Evolutionary conservation across 2,113 vertebrate species (phyloP).

Genomic region (Bos indicus): DNA sequence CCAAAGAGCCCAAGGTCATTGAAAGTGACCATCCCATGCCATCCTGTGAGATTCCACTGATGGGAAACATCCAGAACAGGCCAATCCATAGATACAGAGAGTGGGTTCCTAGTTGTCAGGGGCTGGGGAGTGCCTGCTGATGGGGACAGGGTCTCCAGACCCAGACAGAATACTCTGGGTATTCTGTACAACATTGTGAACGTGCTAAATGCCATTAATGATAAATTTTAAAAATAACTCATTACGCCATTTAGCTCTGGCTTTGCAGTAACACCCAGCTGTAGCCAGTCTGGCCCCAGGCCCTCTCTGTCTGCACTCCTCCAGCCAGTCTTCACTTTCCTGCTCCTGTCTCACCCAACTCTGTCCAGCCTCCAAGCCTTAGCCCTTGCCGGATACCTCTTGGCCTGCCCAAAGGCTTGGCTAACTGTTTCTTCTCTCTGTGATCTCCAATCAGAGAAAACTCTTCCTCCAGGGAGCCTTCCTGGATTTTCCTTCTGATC

Average conservation of each 20-base stretch:
- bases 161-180: background rate
- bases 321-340: background rate
- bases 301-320: background rate
- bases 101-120: background rate
- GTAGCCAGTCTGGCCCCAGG: rapidly evolving
- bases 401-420: background rate
- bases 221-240: background rate
- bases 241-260: background rate
- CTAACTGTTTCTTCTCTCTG: background rate
- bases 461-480: background rate
- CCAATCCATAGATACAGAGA: background rate
- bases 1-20: background rate
- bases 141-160: background rate
- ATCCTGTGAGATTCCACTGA: background rate
- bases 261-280: background rate
- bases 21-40: too few species aligned
- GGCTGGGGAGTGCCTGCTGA: background rate
- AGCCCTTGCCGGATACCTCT: background rate
- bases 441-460: background rate
- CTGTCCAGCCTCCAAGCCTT: background rate
- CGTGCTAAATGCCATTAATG: background rate
- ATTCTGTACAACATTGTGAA: background rate
- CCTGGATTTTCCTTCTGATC: background rate
- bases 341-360: too few species aligned
- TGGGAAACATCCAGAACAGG: background rate